Evolutionary conservation across 1,140 invertebrate species (phyloP), one percentile per base, ranked within the genome.

Genomic region (Trichogramma pretiosum): DNA sequence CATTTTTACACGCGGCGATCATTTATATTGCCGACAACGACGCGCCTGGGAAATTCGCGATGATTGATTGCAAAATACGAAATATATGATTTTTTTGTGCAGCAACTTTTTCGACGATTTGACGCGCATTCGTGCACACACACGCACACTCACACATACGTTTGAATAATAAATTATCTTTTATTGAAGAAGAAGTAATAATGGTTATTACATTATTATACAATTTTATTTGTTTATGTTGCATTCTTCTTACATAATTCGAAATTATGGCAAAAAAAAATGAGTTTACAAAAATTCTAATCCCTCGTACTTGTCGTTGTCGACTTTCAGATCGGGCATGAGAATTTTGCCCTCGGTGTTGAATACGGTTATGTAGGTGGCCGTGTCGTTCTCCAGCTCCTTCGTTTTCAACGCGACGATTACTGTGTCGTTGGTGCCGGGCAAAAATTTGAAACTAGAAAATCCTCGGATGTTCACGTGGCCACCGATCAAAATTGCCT

Each of bases 371-470:
- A 98, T 83, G 64, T 92, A 99, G 1, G 90, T 88, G 1, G 89
- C 84, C 3, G 90, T 90, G 55, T 84, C 83, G 0, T 90, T 91
- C 58, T 87, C 78, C 50, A 84, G 79, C 74, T 99, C 96, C 68
- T 96, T 92, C 0, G 92, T 93, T 67, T 96, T 94, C 22, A 99
- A 70, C 2, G 95, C 95, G 21, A 98, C 77, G 38, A 98, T 90
- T 1, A 93, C 76, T 42, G 80, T 74, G 66, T 98, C 93, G 37
- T 87, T 75, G 2, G 90, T 87, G 28, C 80, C 83, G 17, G 96
- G 96, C 51, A 99, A 77, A 65, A 98, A 99, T 73, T 98, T 98
- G 68, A 99, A 98, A 56, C 89, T 94, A 3, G 94, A 97, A 72
- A 93, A 99, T 3, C 96, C 96, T 67, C 88, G 84, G 1, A 89